Evolutionary conservation across 2,797 vertebrate genomes (phyloP), one percentile per base, ranked within the genome.

Genomic region (Alectoris magna): DNA sequence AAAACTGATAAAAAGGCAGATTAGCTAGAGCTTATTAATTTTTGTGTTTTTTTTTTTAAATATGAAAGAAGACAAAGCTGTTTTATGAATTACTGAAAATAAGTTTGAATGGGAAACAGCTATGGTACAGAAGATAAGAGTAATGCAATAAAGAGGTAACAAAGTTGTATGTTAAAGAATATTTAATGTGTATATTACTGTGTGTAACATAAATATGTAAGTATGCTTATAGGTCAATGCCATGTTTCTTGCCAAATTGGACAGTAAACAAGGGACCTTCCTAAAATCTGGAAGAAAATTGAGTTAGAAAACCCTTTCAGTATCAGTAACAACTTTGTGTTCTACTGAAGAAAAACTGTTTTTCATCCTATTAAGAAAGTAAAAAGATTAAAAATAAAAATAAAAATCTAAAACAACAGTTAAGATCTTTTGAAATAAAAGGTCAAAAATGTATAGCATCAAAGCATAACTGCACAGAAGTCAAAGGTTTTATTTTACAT

Each of bases 131-230:
- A 76, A 79, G 7, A 44, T 14, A 48, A 73, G 36, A 24, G 2
- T 31, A 51, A 34, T n/a, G 23, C 2, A 3, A 38, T 75, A 58
- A 24, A 26, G 67, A 64, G 4, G 59, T 12, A 5, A 38, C 38
- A 62, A 38, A 12, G 2, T 8, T 48, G 44, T 34, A 43, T 2
- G 0, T 41, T 59, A 60, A 44, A 76, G 12, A 53, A 41, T 58
- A 60, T 67, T 72, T 59, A 86, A 62, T 7, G 10, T 0, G 0
- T 34, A 16, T 7, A 34, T 36, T 46, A 38, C 0, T 43, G 67
- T 87, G 84, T 81, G 44, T 44, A 81, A 14, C 0, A 0, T 9
- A 69, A 88, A 11, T 55, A 55, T 31, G 10, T 5, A 17, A 31
- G 17, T 34, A 49, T 7, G n/a, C 72, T 74, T 84, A 19, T 24